These are phyloP conservation scores for Chiloscyllium punctatum DNA, from an alignment of 2,797 vertebrate genomes.

Conservation along the genomic window DNA sequence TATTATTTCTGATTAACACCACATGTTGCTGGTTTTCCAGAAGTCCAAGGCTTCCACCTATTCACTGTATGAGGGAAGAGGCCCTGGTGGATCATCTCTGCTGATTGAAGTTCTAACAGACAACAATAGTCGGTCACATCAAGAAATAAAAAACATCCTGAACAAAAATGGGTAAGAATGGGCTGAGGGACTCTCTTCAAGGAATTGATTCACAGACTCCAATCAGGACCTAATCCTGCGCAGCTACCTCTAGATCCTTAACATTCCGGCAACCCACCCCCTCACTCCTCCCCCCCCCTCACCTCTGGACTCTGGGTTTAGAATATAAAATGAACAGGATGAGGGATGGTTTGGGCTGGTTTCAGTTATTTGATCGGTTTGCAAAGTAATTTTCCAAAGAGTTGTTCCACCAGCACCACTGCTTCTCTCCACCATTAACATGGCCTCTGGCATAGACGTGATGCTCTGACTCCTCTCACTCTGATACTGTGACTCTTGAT, in stretches of 20 bases:
- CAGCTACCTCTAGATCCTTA: not conserved
- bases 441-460: not conserved
- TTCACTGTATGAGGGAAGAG: constrained; percentile 63
- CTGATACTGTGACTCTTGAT: not conserved
- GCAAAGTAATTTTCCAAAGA: not conserved
- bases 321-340: not conserved
- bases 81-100: constrained; percentile 70
- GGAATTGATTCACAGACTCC: not conserved
- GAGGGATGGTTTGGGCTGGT: not conserved
- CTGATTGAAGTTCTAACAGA: constrained; percentile 76
- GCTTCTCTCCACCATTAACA: not conserved
- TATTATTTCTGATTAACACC: too few relatives aligned
- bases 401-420: not conserved
- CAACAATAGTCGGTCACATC: constrained; percentile 57
- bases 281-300: too few relatives aligned
- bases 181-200: not conserved
- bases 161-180: constrained; percentile 66
- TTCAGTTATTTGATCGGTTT: not conserved
- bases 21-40: constrained; percentile 45
- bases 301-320: not conserved
- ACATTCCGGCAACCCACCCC: too few relatives aligned
- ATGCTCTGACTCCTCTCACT: not conserved
- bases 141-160: constrained; percentile 64
- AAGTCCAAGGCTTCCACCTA: constrained; percentile 57
- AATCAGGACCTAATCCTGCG: not conserved